Evolutionary conservation across 2,113 vertebrate species (phyloP).

Genomic region (Galemys pyrenaicus): DNA sequence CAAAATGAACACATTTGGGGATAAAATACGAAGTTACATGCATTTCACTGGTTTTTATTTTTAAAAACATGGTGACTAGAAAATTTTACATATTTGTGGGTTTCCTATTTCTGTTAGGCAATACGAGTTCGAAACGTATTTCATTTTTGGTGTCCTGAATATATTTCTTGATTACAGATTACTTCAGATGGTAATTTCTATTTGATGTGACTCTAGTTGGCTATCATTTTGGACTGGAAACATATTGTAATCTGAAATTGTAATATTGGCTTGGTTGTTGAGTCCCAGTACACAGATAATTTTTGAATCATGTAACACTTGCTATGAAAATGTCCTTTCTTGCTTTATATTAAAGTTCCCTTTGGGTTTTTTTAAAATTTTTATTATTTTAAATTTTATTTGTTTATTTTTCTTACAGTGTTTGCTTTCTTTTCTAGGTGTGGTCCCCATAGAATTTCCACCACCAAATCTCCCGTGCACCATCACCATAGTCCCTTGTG

Average conservation of each 20-base stretch:
- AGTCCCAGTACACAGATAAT: background rate
- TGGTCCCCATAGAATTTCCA: no score
- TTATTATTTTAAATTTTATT: no score
- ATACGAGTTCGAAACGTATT: conserved; percentile 8
- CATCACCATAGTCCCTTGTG: no score
- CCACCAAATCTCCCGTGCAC: no score
- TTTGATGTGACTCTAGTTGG: background rate
- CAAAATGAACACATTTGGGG: background rate
- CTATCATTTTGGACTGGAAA: background rate
- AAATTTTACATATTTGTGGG: conserved; percentile 10
- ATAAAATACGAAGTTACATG: background rate
- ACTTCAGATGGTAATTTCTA: background rate
- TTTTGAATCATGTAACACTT: conserved; percentile 11
- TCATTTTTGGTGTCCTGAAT: background rate
- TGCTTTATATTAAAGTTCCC: background rate
- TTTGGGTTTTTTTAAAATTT: no score
- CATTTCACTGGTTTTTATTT: background rate
- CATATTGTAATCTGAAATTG: background rate
- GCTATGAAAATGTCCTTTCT: background rate
- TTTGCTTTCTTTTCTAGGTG: no score
- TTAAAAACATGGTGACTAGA: background rate
- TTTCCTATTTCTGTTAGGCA: background rate
- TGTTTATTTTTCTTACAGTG: no score
- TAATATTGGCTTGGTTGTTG: background rate
- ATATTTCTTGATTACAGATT: background rate